Conservation (phyloP, 2,113 vertebrate genomes). For the Sminthopsis crassicaudata region DNA sequence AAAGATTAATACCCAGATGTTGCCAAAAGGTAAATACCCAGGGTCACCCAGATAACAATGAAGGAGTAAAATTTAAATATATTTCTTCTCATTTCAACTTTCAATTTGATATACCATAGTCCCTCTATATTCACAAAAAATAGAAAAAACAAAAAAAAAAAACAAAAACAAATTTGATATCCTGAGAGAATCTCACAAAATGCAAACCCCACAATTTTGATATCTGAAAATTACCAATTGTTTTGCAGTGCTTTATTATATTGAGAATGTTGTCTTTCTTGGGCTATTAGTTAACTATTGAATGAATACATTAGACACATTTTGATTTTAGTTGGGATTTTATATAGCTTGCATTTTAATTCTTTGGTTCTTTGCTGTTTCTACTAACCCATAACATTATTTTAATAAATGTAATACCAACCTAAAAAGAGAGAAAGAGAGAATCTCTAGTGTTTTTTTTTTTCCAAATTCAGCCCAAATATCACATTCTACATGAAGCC, state of each 20-base stretch:
- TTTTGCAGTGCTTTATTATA: no score
- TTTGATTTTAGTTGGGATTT: no score
- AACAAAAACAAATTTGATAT: not conserved
- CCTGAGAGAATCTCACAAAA: not conserved
- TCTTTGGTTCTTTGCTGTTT: no score
- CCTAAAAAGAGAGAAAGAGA: no score
- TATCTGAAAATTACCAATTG: no score
- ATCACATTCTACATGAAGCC: not conserved
- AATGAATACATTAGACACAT: no score
- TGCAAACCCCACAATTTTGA: no score
- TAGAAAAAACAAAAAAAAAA: not conserved
- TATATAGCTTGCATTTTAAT: no score
- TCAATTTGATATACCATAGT: not conserved
- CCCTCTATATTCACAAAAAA: not conserved
- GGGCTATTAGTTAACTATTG: no score
- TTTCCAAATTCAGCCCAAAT: not conserved
- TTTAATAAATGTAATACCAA: no score
- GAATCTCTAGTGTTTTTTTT: not conserved
- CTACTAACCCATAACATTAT: no score
- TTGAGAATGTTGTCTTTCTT: no score
- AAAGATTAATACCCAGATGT: not conserved
- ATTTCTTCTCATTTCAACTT: not conserved
- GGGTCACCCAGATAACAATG: not conserved
- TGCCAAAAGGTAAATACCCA: not conserved
- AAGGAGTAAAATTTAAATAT: not conserved